Evolutionary conservation across 2,888 invertebrate genomes (phyloP), one percentile per base, ranked within the genome.

Genomic region (Allophyes oxyacanthae): DNA sequence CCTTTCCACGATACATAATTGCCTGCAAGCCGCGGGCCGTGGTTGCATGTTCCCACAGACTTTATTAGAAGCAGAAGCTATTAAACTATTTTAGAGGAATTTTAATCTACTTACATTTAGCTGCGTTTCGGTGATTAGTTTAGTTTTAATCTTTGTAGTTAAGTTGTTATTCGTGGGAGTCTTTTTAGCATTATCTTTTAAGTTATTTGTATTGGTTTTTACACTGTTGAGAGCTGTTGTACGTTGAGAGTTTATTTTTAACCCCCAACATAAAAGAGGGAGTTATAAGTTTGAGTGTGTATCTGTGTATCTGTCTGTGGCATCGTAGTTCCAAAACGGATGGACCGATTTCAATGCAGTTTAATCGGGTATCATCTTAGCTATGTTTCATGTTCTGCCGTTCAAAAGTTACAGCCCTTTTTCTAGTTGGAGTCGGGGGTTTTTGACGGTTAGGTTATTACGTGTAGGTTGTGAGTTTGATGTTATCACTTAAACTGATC

Each of bases 51-150:
- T 73, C 73, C 65, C 73, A 72, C 72, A 59, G 56, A 58, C 46
- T 46, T 30, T 56, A 48, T 40, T 57, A 54, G 34, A 57, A 11
- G 36, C 38, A 33, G 28, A 37, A 26, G 44, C 60, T 44, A 73
- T 70, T 73, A 74, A 64, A 67, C 48, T 64, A 69, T 69, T 74
- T 69, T 54, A 54, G 26, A 74, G 45, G 65, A 70, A 72, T 72
- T 73, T 72, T 67, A 70, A 72, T 70, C 48, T 59, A 55, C n/a
- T n/a, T n/a, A n/a, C 54, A 41, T 50, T 45, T 14, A 7, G 49
- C 15, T 55, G 40, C 34, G 8, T 30, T 60, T 36, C 1, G 45
- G 40, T 46, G 34, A 34, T 48, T 56, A 40, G 41, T 42, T 44
- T 20, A 45, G 15, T 34, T 63, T 40, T 48, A 13, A 26, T 53